phyloP scores from a whole-genome alignment of 2,797 vertebrate species.

The Mus spretus region DNA sequence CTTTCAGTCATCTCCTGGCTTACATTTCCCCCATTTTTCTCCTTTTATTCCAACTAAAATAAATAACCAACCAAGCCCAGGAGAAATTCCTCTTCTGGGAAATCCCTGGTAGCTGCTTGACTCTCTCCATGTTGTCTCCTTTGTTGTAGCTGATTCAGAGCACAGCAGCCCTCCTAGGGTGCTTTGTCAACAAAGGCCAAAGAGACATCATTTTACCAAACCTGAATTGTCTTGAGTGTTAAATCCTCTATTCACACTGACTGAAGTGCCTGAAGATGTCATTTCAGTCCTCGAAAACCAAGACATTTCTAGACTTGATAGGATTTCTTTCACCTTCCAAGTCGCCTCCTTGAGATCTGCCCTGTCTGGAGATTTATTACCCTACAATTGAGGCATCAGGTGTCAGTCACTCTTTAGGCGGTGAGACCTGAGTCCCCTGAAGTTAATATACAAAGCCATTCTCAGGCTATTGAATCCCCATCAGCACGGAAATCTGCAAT shows the following conservation, averaged over 20 bases:
- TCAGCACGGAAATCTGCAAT: constrained; percentile 81
- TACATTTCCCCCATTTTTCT: background rate
- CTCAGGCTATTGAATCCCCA: constrained; percentile 84
- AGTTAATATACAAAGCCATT: constrained; percentile 85
- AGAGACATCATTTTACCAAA: constrained; percentile 64
- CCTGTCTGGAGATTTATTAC: constrained; percentile 73
- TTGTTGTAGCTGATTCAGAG: background rate
- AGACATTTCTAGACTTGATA: constrained; percentile 53
- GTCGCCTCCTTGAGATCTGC: constrained; percentile 47
- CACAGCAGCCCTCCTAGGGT: constrained; percentile 9
- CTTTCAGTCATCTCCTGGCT: background rate
- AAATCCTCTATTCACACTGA: constrained; percentile 68
- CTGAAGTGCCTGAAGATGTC: constrained; percentile 58
- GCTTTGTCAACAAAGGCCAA: constrained; percentile 75
- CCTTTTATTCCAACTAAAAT: background rate
- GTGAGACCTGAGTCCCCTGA: constrained; percentile 72
- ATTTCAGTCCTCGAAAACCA: constrained; percentile 55
- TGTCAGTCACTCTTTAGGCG: constrained; percentile 81
- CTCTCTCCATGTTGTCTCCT: background rate
- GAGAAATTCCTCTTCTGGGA: background rate
- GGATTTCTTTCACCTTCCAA: constrained; percentile 68
- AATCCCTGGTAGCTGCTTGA: constrained; percentile 22
- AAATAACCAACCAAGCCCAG: background rate
- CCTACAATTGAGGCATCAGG: constrained; percentile 82
- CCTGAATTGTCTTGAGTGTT: constrained; percentile 80